Conservation (phyloP, 2,113 vertebrate genomes). For the Polypterus senegalus region DNA sequence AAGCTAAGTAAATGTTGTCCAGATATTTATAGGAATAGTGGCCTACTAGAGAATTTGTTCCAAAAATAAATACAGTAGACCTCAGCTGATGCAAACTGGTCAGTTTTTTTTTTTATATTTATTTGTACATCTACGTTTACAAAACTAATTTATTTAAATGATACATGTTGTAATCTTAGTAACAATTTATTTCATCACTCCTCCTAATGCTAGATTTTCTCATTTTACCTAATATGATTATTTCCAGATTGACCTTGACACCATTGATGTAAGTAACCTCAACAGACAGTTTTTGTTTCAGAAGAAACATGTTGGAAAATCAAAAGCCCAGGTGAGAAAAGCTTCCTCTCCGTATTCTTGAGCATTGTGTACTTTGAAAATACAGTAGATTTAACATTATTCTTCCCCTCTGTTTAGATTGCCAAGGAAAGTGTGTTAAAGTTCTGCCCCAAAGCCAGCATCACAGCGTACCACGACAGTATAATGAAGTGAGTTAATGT, state of each 20-base stretch:
- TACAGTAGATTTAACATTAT: slow-evolving; percentile 22
- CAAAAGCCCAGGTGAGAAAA: slow-evolving; percentile 79
- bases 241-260: slow-evolving; percentile 90
- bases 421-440: slow-evolving; percentile 91
- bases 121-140: too few relatives aligned
- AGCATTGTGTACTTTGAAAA: slow-evolving; percentile 18
- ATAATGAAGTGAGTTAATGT: slow-evolving; percentile 78
- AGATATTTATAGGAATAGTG: too few relatives aligned
- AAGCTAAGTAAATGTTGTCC: too few relatives aligned
- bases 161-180: too few relatives aligned
- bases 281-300: slow-evolving; percentile 97
- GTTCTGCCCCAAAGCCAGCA: slow-evolving; percentile 86
- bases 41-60: too few relatives aligned
- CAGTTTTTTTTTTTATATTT: too few relatives aligned
- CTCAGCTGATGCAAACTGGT: too few relatives aligned
- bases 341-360: too few relatives aligned
- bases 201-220: neutral
- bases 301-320: slow-evolving; percentile 97
- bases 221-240: neutral
- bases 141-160: too few relatives aligned
- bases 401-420: slow-evolving; percentile 63
- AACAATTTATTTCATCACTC: too few relatives aligned
- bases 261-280: slow-evolving; percentile 96
- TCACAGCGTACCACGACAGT: slow-evolving; percentile 92
- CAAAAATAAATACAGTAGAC: too few relatives aligned